phyloP scores from a whole-genome alignment of 92 coral and sea anemone genomes.

The Epizoanthus illoricatus region DNA sequence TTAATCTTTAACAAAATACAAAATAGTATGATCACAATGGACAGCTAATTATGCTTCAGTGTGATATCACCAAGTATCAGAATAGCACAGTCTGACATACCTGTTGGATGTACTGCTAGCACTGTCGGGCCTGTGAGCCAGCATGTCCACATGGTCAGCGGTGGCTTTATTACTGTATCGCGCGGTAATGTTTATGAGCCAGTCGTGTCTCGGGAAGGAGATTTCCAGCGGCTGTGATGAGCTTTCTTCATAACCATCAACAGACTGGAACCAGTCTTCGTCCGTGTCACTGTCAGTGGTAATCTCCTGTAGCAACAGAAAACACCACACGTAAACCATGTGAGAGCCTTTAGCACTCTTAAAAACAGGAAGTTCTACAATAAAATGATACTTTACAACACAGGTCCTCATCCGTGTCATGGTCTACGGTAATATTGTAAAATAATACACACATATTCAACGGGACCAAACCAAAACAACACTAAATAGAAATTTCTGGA shows the following conservation, averaged over 20 bases:
- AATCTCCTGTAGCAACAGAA: constrained; percentile 19
- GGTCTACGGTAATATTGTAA: constrained; percentile 32
- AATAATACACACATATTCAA: neutral
- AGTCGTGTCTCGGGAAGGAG: constrained; percentile 77
- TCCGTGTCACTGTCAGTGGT: constrained; percentile 69
- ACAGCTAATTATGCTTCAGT: neutral
- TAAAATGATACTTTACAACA: no score
- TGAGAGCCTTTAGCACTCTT: no score
- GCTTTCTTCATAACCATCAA: constrained; percentile 63
- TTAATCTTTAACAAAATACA: no score
- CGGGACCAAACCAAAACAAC: neutral
- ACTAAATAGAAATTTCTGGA: no score
- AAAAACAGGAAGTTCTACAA: no score
- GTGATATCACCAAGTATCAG: neutral
- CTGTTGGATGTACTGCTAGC: constrained; percentile 4
- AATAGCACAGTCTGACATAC: neutral
- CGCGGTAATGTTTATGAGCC: constrained; percentile 51
- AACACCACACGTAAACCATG: no score
- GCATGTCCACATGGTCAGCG: neutral
- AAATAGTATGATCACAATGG: neutral
- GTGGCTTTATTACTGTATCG: constrained; percentile 39
- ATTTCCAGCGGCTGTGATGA: constrained; percentile 74
- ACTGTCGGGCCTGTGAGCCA: constrained; percentile 21
- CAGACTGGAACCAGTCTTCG: constrained; percentile 51
- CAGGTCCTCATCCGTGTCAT: constrained; percentile 59